Base-by-base conservation (phyloP, 2,888 invertebrate species). In the Ellobium chinense region DNA sequence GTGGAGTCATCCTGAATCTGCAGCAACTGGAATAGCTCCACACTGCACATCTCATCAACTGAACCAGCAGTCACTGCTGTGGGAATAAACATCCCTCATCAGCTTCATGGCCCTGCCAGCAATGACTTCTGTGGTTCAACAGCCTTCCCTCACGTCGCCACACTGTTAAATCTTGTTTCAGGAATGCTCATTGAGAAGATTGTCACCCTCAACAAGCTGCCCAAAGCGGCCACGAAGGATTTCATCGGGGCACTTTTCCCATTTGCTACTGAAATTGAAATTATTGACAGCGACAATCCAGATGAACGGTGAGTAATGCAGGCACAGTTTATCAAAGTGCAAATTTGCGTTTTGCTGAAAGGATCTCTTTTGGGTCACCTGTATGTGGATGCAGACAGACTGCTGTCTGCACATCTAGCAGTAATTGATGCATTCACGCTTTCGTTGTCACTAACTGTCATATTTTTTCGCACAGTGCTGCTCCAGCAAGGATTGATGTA, bases 251-350 rank as follows among this genome's bases (percentile, higher is more conserved):
- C 80, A 37, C 60, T 80, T 27, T 80, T 80, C 66, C 80, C 80
- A 27, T 80, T 80, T 69, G 68, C 80, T 34, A 80, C 80, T 46
- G 80, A 80, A 37, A 75, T 80, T 75, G 80, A 80, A 66, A 75
- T 80, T 39, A 68, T 80, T 46, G 80, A 80, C 37, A 80, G 75
- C 80, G 80, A 80, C 69, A 69, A 80, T 62, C 74, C 68, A 62
- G 80, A 80, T 58, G 80, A 80, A 80, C 80, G 80, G 80, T 80
- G 80, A 80, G 80, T 80, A 80, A 63, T 9, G 63, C 70, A 75
- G 63, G 54, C 63, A 24, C 54, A 34, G 54, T 65, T 9, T 65
- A 54, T 75, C 62, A 31, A 29, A 65, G 39, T 75, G 31, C 75
- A 63, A 65, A 46, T 56, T 36, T 24, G n/a, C n/a, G 7, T 7